Base-by-base conservation (phyloP, 2,113 vertebrate species). In the Anhinga anhinga region DNA sequence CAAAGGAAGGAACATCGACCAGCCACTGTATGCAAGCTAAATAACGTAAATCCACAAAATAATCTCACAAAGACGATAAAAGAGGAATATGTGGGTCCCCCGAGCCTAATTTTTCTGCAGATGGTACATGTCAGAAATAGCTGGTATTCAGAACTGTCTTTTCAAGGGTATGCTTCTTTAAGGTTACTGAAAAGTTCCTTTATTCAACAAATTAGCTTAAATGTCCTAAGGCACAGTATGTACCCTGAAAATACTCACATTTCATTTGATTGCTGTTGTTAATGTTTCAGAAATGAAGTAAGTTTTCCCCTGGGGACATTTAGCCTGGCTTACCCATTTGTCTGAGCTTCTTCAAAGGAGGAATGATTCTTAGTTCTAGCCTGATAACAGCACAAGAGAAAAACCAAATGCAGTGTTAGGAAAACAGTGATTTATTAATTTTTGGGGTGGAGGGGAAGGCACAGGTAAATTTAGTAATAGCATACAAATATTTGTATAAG, bases 221-320 rank as follows among this genome's bases (percentile, higher is more conserved):
- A 97, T 97, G 94, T 97, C 97, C 97, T 96, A 90, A 93, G 97
- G 97, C 97, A 97, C 93, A 95, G 95, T 95, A 97, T 97, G 97
- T 98, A 97, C 96, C 95, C 96, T 97, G 91, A 96, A 98, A 98
- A 96, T 95, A 95, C 96, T 98, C 96, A 97, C 97, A 97, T 97
- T 98, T 98, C 97, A 96, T 96, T 97, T 97, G 97, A 98, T 97
- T 97, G 96, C 96, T 96, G 97, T 94, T 98, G 96, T 96, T 98
- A 98, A 98, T 97, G 96, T 97, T 98, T 97, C 96, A 97, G 95
- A 98, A 97, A 97, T 97, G 95, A 97, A 97, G 96, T 97, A 97
- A 98, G 93, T 95, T 93, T 96, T 94, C 94, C 95, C 96, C 91
- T 1, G 17, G 59, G 96, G 96, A 92, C 93, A 92, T 82, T 92